Base-by-base conservation (phyloP, 2,888 invertebrate species). In the Ganaspis brasiliensis region DNA sequence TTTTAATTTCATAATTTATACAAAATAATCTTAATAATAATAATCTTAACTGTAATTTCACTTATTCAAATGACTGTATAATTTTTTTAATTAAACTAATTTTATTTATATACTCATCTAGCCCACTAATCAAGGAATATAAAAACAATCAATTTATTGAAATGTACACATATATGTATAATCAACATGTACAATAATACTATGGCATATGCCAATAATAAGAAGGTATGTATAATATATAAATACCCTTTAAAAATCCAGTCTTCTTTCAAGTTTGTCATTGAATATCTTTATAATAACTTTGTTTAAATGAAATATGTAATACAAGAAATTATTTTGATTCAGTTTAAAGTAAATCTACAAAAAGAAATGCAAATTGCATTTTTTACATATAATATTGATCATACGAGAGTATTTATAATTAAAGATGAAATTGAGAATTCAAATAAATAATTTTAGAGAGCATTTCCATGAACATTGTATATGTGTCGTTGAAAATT, bases 401-500 rank as follows among this genome's bases (percentile, higher is more conserved):
- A n/a, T n/a, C n/a, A n/a, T n/a, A n/a, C n/a, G n/a, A n/a, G n/a
- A n/a, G n/a, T n/a, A n/a, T n/a, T n/a, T n/a, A n/a, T 16, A 70
- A 12, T 6, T 52, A 0, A 19, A 31, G 6, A 52, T 52, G 1
- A 21, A 24, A 12, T 0, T 12, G 3, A 52, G 12, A 14, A 45
- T 12, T 72, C 9, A n/a, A 5, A 2, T 49, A 12, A 12, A n/a
- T 16, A 55, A 73, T 40, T 74, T 75, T 74, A 78, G 24, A 37
- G 40, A 56, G 76, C 40, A 67, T 67, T 75, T 8, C 79, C 80
- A 21, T 82, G 90, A 35, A 88, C 85, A 31, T 84, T 87, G 84
- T 86, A 84, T 19, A 89, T 77, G 82, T 91, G 91, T 24, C 90
- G 87, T 55, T 85, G 83, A 37, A 88, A 86, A 80, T 90, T 91